These are phyloP conservation scores for Blastomussa wellsi DNA, from an alignment of 92 coral and sea anemone genomes.

Conservation along the genomic window DNA sequence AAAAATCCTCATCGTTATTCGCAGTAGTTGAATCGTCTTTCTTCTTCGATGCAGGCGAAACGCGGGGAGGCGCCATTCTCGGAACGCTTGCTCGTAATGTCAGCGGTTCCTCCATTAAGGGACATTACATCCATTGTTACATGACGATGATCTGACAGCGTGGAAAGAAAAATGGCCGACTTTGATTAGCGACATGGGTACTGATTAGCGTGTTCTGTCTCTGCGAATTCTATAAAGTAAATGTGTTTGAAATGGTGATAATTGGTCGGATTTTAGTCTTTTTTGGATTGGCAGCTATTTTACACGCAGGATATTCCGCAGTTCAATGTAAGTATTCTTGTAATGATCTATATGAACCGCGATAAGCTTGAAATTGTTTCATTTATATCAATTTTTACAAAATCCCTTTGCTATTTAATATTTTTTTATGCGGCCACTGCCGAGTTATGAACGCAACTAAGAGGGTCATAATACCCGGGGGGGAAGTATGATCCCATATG, in stretches of 20 bases:
- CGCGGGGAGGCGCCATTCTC: slow-evolving; percentile 71
- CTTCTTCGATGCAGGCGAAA: slow-evolving; percentile 17
- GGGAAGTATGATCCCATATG: too few relatives aligned
- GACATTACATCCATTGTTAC: slow-evolving; percentile 4
- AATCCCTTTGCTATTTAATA: not conserved
- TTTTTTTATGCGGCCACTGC: too few relatives aligned
- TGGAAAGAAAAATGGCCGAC: slow-evolving; percentile 47
- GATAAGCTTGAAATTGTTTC: too few relatives aligned
- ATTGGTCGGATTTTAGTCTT: slow-evolving; percentile 90
- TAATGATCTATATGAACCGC: too few relatives aligned
- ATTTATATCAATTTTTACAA: too few relatives aligned
- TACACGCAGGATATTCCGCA: slow-evolving; percentile 99
- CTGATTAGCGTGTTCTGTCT: not conserved
- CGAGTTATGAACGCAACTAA: too few relatives aligned
- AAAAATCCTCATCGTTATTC: slow-evolving; percentile 54
- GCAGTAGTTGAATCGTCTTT: slow-evolving; percentile 20
- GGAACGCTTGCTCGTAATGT: not conserved
- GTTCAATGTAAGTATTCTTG: slow-evolving; percentile 87
- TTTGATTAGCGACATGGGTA: not conserved
- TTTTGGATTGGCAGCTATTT: slow-evolving; percentile 86
- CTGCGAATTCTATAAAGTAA: not conserved
- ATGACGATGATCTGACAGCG: not conserved
- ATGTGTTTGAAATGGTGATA: slow-evolving; percentile 66
- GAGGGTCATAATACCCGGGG: too few relatives aligned
- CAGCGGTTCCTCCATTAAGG: slow-evolving; percentile 19